Evolutionary conservation across 1,140 invertebrate species (phyloP).

Genomic region (Frieseomelitta varia): DNA sequence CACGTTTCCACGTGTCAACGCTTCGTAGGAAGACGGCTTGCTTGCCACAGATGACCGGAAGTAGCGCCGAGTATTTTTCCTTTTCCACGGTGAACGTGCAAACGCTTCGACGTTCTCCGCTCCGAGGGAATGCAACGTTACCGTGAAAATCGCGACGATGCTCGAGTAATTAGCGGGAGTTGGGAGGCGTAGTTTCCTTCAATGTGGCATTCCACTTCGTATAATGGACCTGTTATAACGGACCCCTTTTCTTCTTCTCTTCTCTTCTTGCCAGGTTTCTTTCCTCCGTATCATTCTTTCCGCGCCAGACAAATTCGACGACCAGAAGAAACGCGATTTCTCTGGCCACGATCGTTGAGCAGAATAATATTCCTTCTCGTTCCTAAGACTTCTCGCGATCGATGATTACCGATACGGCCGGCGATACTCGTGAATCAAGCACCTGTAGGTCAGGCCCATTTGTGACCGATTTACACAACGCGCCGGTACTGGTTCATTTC

Average conservation of each 20-base stretch:
- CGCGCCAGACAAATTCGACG: not conserved
- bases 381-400: slow-evolving; percentile 34
- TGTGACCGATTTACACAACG: slow-evolving; percentile 52
- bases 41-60: slow-evolving; percentile 59
- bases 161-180: slow-evolving; percentile 7
- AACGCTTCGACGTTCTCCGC: not conserved
- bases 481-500: not conserved
- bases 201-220: not conserved
- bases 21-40: slow-evolving; percentile 20
- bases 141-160: not conserved
- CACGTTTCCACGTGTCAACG: slow-evolving; percentile 52
- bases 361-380: slow-evolving; percentile 7
- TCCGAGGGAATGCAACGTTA: slow-evolving; percentile 23
- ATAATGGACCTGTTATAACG: not conserved
- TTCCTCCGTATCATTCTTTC: no score
- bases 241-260: not conserved
- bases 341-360: not conserved
- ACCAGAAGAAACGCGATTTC: not conserved
- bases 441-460: slow-evolving; percentile 41
- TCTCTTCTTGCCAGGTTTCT: not conserved
- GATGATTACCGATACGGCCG: slow-evolving; percentile 43
- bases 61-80: slow-evolving; percentile 18
- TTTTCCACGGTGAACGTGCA: not conserved
- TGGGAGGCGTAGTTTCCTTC: not conserved
- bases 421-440: slow-evolving; percentile 38